Base-by-base conservation (phyloP, 2,113 vertebrate genomes). In the Catharus fuscescens region DNA sequence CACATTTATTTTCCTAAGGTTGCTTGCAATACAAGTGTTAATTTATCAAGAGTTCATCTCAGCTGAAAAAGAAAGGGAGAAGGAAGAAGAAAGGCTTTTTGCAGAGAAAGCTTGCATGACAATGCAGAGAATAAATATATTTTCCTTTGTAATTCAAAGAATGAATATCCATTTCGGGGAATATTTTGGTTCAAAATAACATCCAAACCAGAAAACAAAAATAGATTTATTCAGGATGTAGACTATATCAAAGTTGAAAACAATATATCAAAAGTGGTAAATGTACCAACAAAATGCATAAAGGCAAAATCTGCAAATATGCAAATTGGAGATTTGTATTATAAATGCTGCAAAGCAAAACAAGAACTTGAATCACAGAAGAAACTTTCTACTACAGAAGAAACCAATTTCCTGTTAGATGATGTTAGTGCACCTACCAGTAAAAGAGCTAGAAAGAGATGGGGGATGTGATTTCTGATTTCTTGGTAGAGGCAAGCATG, bases 61-160 rank as follows among this genome's bases (percentile, higher is more conserved):
- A 77, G 28, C 26, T 54, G 32, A 48, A 88, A 90, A 74, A 76
- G 36, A 69, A 81, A 66, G 11, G 15, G 8, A 44, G 5, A 7
- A 23, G 12, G 13, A 12, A 53, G 21, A 36, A 59, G 9, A 66
- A 47, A 50, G 12, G 4, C 7, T 47, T 67, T 83, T 48, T 65
- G 9, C 20, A 67, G 29, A 88, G 26, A 80, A 86, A 76, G 32
- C 7, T 28, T 38, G 6, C 36, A 72, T 32, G 50, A 88, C 17
- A 88, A 42, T 38, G 21, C 23, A 82, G 38, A 78, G 32, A 82
- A 94, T 8, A 95, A 92, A 86, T 65, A 44, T 1, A 8, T 10
- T 72, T 86, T 79, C 44, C 66, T 93, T 94, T 89, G 36, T 50
- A n/a, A 77, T 61, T 86, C 62, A 69, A 57, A 80, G 60, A 92